These are phyloP conservation scores for Montipora efflorescens DNA, from an alignment of 64 coral and sea anemone genomes.

Conservation along the genomic window DNA sequence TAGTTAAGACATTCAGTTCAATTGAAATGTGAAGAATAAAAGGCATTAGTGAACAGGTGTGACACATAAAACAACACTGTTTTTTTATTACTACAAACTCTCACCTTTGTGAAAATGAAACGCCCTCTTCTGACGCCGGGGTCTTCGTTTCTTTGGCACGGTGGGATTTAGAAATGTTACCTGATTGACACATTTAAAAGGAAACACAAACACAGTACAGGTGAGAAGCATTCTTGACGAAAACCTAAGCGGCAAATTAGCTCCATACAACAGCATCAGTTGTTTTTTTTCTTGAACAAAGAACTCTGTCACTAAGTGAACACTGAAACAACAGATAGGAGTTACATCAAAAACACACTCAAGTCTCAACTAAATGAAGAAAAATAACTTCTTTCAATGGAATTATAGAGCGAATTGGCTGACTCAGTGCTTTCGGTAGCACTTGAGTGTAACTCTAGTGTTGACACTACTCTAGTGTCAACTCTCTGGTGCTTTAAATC, in stretches of 20 bases:
- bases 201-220: constrained; percentile 94
- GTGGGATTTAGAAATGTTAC: too few relatives aligned
- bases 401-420: not conserved
- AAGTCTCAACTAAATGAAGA: not conserved
- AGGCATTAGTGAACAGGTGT: too few relatives aligned
- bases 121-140: too few relatives aligned
- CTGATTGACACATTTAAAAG: constrained; percentile 92
- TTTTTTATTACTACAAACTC: too few relatives aligned
- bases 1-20: too few relatives aligned
- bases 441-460: not conserved
- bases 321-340: constrained; percentile 30
- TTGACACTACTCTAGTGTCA: too few relatives aligned
- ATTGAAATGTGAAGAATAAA: too few relatives aligned
- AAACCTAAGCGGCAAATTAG: constrained; percentile 2
- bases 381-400: not conserved
- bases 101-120: too few relatives aligned
- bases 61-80: too few relatives aligned
- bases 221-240: constrained; percentile 72
- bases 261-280: constrained; percentile 42
- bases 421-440: too few relatives aligned
- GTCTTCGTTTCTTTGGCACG: too few relatives aligned
- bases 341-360: not conserved
- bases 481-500: too few relatives aligned
- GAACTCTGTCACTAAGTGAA: not conserved
- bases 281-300: not conserved